Conservation (phyloP, 2,113 vertebrate genomes). For the Rhadina sibilatrix region DNA sequence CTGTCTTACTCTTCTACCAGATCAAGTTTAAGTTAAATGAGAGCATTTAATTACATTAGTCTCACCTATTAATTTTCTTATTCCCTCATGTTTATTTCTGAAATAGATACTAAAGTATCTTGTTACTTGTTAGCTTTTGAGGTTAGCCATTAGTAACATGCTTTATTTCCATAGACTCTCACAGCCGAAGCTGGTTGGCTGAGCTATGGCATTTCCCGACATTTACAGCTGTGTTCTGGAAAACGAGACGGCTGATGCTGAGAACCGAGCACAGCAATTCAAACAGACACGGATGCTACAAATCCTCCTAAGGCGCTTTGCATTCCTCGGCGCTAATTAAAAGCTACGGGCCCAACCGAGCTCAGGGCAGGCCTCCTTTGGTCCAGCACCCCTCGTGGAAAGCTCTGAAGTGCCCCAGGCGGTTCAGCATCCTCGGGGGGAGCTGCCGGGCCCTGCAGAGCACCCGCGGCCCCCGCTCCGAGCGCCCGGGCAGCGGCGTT, state of each 20-base stretch:
- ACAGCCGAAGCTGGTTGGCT: neutral
- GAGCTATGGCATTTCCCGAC: neutral
- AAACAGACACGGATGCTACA: neutral
- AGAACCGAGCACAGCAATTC: neutral
- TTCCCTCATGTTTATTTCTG: neutral
- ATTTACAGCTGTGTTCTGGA: neutral
- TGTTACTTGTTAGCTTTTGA: neutral
- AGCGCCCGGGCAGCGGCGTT: neutral
- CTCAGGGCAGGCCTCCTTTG: neutral
- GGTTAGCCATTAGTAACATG: neutral
- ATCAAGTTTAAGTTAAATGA: neutral
- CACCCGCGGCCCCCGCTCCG: neutral
- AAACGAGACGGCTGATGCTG: neutral
- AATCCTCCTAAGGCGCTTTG: rapidly evolving
- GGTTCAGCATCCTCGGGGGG: neutral
- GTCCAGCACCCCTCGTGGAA: rapidly evolving
- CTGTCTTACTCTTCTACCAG: neutral
- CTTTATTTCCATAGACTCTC: neutral
- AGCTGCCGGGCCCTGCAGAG: rapidly evolving
- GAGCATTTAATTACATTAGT: neutral
- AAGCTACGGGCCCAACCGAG: neutral
- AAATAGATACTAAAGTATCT: neutral
- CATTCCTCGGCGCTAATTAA: neutral
- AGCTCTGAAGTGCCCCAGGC: neutral
- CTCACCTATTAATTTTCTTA: neutral